Evolutionary conservation across 1,140 invertebrate genomes (phyloP), one percentile per base, ranked within the genome.

Genomic region (Brachionus manjavacas): DNA sequence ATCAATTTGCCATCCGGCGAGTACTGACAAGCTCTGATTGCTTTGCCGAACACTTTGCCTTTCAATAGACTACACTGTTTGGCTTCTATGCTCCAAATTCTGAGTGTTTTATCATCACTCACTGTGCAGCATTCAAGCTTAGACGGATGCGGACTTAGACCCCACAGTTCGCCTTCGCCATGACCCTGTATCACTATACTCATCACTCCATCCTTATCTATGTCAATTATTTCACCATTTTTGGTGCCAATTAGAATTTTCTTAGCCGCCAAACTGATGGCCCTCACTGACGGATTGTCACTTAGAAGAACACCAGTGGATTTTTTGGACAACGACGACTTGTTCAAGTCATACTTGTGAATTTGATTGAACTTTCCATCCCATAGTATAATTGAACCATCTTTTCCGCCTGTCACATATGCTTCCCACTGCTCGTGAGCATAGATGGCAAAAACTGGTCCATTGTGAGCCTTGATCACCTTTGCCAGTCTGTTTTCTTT

Each of bases 371-470:
- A 89, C 85, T 87, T 86, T 46, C 88, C 88, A 85, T 89, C 87
- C 89, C 89, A 90, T n/a, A 89, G 85, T 25, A 86, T 86, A 4
- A 90, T 86, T 14, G 87, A 83, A n/a, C 89, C 89, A 86, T 90
- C 89, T 84, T 90, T 90, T 12, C 89, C 89, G 16, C 89, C 89
- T 14, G 89, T 90, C 25, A 90, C 89, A 87, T 89, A 90, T 6
- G 88, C 88, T 88, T 90, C 85, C 87, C 88, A 86, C 87, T 89
- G 76, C 89, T 76, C 89, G 8, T 89, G 85, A 16, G 88, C 88
- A 84, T 89, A 88, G 86, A 90, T 89, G 60, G 89, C 88, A 87
- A 90, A 90, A 55, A 89, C 86, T 12, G 89, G 89, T 76, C 90
- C 90, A 64, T 89, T 87, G 86, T 90, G 89, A 23, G 88, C 89